Evolutionary conservation across 2,113 vertebrate genomes (phyloP), one percentile per base, ranked within the genome.

Genomic region (Marmota flaviventris): DNA sequence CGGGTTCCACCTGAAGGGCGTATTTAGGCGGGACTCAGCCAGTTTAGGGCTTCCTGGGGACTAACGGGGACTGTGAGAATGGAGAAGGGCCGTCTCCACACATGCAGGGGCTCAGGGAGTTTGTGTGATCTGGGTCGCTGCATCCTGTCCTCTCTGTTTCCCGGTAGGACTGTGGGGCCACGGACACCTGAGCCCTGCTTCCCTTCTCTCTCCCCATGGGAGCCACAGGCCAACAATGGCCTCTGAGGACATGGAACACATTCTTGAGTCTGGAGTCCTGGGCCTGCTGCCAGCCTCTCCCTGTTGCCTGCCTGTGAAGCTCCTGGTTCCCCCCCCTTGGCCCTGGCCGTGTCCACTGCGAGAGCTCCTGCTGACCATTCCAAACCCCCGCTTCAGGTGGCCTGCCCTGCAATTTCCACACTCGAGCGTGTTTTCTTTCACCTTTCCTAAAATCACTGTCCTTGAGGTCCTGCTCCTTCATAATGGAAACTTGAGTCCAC

Each of bases 1-100:
- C 5, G 2, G 3, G 8, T 29, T 29, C 39, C 1, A 0, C 58
- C 63, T 18, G 69, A 34, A 16, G 51, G 11, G 18, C 22, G 16
- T 45, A 27, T 29, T 48, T 8, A 12, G 29, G 39, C 48, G 48
- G 11, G 48, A 53, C 78, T 37, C 14, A 37, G 51, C 53, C 37
- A 34, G 34, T 22, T 14, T 10, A 22, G n/a, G 70, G 70, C 24
- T 73, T 39, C 70, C 2, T 6, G 56, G n/a, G 56, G 24, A 61
- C 56, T 4, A 5, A 0, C n/a, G 24, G 12, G 24, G n/a, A 56
- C n/a, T 82, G n/a, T 37, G 79, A 29, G 42, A n/a, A 70, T n/a
- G 34, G 67, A 63, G 61, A 34, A 70, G 67, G 67, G 6, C 32
- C 34, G 3, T 18, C 67, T 18, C 34, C 16, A n/a, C 2, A 17